phyloP scores from a whole-genome alignment of 1,140 invertebrate genomes.

The Eciton burchellii region DNA sequence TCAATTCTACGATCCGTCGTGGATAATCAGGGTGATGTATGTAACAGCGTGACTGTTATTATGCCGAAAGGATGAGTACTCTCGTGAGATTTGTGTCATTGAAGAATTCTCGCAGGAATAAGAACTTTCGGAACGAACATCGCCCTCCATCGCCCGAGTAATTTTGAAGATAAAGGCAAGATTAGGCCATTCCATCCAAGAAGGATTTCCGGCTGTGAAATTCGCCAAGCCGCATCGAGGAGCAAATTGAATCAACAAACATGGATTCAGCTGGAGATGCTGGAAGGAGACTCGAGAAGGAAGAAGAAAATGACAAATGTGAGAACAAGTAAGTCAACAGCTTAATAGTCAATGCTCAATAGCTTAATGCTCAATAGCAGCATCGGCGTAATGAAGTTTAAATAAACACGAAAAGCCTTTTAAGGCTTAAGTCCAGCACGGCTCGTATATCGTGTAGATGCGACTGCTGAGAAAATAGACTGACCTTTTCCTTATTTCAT shows the following conservation, averaged over 20 bases:
- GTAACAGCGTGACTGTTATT: no score
- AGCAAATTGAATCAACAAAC: constrained; percentile 68
- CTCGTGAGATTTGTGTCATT: neutral
- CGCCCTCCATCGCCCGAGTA: constrained; percentile 7
- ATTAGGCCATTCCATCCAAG: constrained; percentile 43
- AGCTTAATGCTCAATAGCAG: constrained; percentile 11
- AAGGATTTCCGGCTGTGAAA: constrained; percentile 54
- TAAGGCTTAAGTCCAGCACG: neutral
- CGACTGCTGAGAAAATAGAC: neutral
- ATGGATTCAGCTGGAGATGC: constrained; percentile 50
- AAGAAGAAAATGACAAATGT: constrained; percentile 60
- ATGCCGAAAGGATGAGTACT: neutral
- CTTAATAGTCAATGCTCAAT: neutral
- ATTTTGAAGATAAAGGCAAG: constrained; percentile 57
- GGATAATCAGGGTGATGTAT: no score
- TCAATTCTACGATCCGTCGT: neutral
- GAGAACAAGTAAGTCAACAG: constrained; percentile 54
- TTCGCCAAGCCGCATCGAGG: constrained; percentile 24
- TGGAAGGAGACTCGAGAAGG: constrained; percentile 30
- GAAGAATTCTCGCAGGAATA: neutral
- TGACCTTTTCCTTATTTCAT: neutral
- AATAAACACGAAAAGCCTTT: constrained; percentile 3
- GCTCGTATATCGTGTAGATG: neutral
- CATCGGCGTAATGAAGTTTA: constrained; percentile 16
- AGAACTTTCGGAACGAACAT: neutral